phyloP scores from a whole-genome alignment of 2,888 invertebrate species.

The Dynastes grantii region DNA sequence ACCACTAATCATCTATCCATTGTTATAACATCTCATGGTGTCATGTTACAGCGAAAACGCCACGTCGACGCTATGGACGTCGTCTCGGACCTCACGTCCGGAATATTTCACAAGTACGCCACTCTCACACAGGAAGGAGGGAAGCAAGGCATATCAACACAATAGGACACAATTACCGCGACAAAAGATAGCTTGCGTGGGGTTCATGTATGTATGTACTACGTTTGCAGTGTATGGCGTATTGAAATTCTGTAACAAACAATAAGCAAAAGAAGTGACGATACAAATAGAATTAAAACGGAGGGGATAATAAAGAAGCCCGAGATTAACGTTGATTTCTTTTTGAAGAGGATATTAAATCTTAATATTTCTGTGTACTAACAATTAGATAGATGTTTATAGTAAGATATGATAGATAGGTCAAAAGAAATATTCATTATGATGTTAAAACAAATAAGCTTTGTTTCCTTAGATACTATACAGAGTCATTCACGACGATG shows the following conservation, averaged over 20 bases:
- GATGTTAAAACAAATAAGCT: too few relatives aligned
- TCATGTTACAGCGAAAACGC: constrained; percentile 20
- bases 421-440: too few relatives aligned
- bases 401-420: too few relatives aligned
- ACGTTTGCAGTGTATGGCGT: not conserved
- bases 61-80: constrained; percentile 3
- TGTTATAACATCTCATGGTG: constrained; percentile 17
- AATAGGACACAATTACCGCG: constrained; percentile 22
- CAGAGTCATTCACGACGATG: too few relatives aligned
- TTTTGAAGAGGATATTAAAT: too few relatives aligned
- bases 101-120: constrained; percentile 13
- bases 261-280: not conserved
- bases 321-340: too few relatives aligned
- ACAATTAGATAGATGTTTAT: too few relatives aligned
- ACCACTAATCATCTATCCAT: not conserved
- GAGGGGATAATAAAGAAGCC: too few relatives aligned
- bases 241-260: not conserved
- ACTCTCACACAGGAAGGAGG: constrained; percentile 24
- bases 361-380: too few relatives aligned
- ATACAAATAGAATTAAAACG: too few relatives aligned
- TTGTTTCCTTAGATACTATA: too few relatives aligned
- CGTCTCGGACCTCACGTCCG: constrained; percentile 28
- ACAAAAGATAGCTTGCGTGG: not conserved
- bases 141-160: constrained; percentile 20
- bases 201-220: not conserved